Evolutionary conservation across 1,140 invertebrate species (phyloP).

Genomic region (Caenorhabditis remanei): DNA sequence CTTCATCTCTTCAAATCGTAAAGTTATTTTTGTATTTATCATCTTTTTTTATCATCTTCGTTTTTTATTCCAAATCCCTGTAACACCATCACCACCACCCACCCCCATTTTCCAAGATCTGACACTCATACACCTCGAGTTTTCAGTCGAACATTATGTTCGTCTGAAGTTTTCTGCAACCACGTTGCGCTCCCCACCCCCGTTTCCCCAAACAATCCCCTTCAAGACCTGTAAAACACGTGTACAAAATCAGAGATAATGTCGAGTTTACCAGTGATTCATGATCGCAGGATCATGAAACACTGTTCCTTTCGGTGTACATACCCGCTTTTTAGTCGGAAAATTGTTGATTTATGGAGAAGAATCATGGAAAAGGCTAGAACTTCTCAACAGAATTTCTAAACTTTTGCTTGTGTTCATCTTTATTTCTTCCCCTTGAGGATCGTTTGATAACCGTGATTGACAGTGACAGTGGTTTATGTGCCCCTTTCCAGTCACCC

Average conservation of each 20-base stretch:
- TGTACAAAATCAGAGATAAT: constrained; percentile 54
- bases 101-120: constrained; percentile 27
- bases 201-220: neutral
- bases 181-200: neutral
- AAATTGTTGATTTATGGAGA: constrained; percentile 38
- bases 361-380: neutral
- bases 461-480: constrained; percentile 29
- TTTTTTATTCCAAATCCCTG: constrained; percentile 14
- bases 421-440: neutral
- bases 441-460: constrained; percentile 8
- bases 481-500: constrained; percentile 10
- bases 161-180: constrained; percentile 4
- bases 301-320: constrained; percentile 15
- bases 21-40: constrained; percentile 29
- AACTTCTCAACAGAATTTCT: neutral
- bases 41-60: constrained; percentile 43
- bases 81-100: constrained; percentile 33
- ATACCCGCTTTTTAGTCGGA: constrained; percentile 34
- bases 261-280: constrained; percentile 13
- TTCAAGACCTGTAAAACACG: constrained; percentile 36
- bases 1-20: neutral
- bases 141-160: neutral
- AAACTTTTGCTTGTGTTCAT: no score
- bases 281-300: neutral
- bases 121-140: constrained; percentile 22